Base-by-base conservation (phyloP, 2,888 invertebrate species). In the Leistus spinibarbis region DNA sequence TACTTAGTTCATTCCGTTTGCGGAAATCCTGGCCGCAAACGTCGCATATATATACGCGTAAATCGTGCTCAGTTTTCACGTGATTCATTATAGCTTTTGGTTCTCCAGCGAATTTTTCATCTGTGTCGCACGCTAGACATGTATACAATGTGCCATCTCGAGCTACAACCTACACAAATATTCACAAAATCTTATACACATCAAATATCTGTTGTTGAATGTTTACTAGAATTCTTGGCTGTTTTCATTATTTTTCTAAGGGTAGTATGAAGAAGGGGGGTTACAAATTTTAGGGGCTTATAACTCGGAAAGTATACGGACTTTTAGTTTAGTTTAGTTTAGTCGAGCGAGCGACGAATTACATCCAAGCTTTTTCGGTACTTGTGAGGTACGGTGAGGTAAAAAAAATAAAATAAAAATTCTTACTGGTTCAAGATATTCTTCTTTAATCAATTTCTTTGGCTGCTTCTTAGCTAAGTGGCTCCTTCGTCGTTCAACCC, bases 21-120 rank as follows among this genome's bases (percentile, higher is more conserved):
- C 88, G 84, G 81, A 93, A 91, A 65, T 91, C 90, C 22, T 86
- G 85, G 0, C 91, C 91, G 81, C 94, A 94, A 3, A 91, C 84
- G 76, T 90, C 90, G 79, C 94, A 95, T 67, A 93, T 89, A 81
- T 93, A 92, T 1, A 92, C 81, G 0, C 91, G 87, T 0, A 89
- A 86, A 66, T 90, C 89, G 82, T 94, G 94, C 0, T 79, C 83
- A 0, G 81, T 79, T 81, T 89, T 90, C 80, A 93, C 84, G 79
- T 94, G 94, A 0, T 86, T 82, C 80, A 89, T 88, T 76, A 92
- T 90, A 0, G 85, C 82, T 77, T 89, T 89, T 0, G 91, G 89
- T 79, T 91, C 90, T 17, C 88, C 87, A 22, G 81, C 80, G 5
- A 83, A 82, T 27, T 84, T 84, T 40, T 87, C 86, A 10, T 83